These are phyloP conservation scores for Colletes latitarsis DNA, from an alignment of 1,140 invertebrate genomes.

Conservation along the genomic window DNA sequence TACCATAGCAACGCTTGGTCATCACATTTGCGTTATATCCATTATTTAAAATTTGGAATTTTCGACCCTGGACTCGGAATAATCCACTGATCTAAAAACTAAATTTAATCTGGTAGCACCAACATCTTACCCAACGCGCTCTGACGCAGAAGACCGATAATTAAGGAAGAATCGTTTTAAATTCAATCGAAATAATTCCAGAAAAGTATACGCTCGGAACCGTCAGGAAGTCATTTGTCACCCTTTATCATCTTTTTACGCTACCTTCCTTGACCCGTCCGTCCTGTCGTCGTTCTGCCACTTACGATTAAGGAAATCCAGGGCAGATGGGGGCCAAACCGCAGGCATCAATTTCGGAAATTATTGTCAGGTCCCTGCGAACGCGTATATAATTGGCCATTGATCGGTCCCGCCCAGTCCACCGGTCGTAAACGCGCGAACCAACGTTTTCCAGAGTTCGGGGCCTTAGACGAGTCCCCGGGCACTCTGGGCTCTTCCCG, in stretches of 20 bases:
- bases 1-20: too few relatives aligned
- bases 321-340: not conserved
- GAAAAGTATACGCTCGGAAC: constrained; percentile 15
- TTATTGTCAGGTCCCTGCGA: constrained; percentile 54
- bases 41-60: too few relatives aligned
- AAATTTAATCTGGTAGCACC: too few relatives aligned
- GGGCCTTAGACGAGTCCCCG: not conserved
- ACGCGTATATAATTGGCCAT: constrained; percentile 65
- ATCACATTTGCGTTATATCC: too few relatives aligned
- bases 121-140: too few relatives aligned
- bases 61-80: too few relatives aligned
- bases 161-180: constrained; percentile 13
- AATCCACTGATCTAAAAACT: too few relatives aligned
- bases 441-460: constrained; percentile 50
- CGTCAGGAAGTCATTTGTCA: constrained; percentile 41
- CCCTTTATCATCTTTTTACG: constrained; percentile 24
- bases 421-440: constrained; percentile 71
- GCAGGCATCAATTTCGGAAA: constrained; percentile 37
- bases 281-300: constrained; percentile 10
- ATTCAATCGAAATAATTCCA: constrained; percentile 25
- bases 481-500: not conserved
- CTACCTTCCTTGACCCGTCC: not conserved
- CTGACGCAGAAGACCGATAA: not conserved
- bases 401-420: constrained; percentile 66
- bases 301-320: constrained; percentile 6